Evolutionary conservation across 2,797 vertebrate genomes (phyloP).

Genomic region (Pseudochirops corinnae): DNA sequence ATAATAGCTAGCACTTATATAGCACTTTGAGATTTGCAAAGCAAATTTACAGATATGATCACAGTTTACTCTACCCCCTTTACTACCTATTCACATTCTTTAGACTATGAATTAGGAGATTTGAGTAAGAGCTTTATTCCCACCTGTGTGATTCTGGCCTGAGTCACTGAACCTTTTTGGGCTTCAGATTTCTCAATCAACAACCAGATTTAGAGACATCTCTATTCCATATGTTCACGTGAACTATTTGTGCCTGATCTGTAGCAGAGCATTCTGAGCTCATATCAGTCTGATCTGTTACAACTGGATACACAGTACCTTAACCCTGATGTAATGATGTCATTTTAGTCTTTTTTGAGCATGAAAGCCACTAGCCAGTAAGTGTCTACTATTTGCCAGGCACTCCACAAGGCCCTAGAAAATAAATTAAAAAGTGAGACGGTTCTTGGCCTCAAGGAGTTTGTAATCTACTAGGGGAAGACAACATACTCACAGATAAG

Average conservation of each 20-base stretch:
- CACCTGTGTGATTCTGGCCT: not conserved
- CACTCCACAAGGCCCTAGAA: not conserved
- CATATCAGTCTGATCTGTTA: not conserved
- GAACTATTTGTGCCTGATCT: not conserved
- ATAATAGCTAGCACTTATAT: not conserved
- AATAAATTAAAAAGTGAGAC: not conserved
- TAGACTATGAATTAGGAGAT: not conserved
- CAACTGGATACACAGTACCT: not conserved
- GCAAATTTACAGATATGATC: not conserved
- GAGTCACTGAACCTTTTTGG: not conserved
- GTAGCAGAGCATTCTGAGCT: not conserved
- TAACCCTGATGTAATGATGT: not conserved
- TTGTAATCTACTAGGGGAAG: not conserved
- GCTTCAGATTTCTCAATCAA: not conserved
- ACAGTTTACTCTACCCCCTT: not conserved
- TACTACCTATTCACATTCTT: not conserved
- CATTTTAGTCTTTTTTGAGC: not conserved
- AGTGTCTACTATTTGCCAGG: not conserved
- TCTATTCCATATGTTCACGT: not conserved
- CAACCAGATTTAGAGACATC: not conserved
- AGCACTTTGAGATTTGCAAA: not conserved
- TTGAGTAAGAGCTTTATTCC: not conserved
- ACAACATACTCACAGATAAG: not conserved
- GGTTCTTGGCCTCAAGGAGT: not conserved
- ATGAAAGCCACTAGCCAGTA: not conserved